These are phyloP conservation scores for Morone saxatilis DNA, from an alignment of 2,113 vertebrate genomes.

Conservation along the genomic window DNA sequence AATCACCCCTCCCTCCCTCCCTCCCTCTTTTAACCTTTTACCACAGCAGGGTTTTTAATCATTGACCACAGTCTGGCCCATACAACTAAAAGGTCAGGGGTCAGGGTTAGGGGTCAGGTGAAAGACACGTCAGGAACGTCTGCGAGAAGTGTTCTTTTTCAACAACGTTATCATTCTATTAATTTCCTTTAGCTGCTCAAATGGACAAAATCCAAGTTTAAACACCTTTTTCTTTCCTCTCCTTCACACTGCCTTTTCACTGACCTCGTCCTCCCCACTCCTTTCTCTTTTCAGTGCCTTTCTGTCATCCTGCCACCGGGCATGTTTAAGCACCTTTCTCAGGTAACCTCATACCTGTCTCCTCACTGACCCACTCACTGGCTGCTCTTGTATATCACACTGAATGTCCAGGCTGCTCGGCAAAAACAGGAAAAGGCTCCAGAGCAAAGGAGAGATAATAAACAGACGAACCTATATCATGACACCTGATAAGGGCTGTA, in stretches of 20 bases:
- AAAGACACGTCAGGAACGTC: slow-evolving; percentile 1
- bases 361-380: slow-evolving; percentile 18
- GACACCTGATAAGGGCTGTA: neutral
- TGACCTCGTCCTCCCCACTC: slow-evolving; percentile 19
- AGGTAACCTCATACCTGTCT: slow-evolving; percentile 68
- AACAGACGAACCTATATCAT: neutral
- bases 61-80: slow-evolving; percentile 60
- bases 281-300: slow-evolving; percentile 29
- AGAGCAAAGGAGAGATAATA: slow-evolving; percentile 13
- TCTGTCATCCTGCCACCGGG: slow-evolving; percentile 46
- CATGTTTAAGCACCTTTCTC: slow-evolving; percentile 64
- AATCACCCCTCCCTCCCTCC: neutral
- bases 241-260: slow-evolving; percentile 4
- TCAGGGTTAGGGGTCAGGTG: slow-evolving; percentile 21
- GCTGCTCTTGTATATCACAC: slow-evolving; percentile 15
- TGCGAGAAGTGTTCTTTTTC: neutral
- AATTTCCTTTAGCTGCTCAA: neutral
- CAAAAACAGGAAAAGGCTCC: slow-evolving; percentile 2
- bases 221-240: slow-evolving; percentile 4
- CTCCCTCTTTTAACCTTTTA: slow-evolving; percentile 35
- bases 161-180: slow-evolving; percentile 8
- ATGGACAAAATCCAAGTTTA: slow-evolving; percentile 15
- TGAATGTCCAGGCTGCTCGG: slow-evolving; percentile 10
- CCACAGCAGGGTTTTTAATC: slow-evolving; percentile 66
- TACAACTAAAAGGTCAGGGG: slow-evolving; percentile 64